A percentile compares a stretch with the other conserved stretches of the same genome.
Evolutionary conservation across 2,888 invertebrate genomes (phyloP).

Genomic region (Xylophagus ater): DNA sequence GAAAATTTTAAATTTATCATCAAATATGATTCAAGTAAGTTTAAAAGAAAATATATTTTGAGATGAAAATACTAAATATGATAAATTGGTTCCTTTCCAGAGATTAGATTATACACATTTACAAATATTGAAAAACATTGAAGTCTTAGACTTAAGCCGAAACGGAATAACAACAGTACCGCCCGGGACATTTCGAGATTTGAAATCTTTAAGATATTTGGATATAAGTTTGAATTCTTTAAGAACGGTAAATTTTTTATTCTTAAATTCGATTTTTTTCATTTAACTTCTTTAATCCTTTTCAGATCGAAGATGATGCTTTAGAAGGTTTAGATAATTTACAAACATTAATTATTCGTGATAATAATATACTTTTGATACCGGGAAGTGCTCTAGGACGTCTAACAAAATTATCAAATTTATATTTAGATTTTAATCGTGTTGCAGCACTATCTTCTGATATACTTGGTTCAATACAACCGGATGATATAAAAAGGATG

Average conservation of each 20-base stretch:
- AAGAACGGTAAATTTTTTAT: constrained; percentile 60
- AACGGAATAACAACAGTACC: constrained; percentile 74
- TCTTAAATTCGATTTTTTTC: too few relatives aligned
- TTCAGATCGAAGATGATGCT: constrained; percentile 76
- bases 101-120: constrained; percentile 65
- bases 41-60: not conserved
- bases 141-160: constrained; percentile 69
- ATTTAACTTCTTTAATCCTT: constrained; percentile 15
- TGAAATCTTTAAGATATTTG: constrained; percentile 58
- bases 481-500: constrained; percentile 58
- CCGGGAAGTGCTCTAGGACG: constrained; percentile 74
- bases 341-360: constrained; percentile 65
- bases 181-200: constrained; percentile 68
- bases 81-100: constrained; percentile 39
- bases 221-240: constrained; percentile 79
- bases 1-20: constrained; percentile 66
- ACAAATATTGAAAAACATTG: constrained; percentile 52
- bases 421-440: constrained; percentile 75
- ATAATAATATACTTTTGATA: constrained; percentile 77
- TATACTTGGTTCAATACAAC: constrained; percentile 56
- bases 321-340: constrained; percentile 71
- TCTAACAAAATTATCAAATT: constrained; percentile 58
- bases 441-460: constrained; percentile 76
- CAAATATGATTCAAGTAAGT: constrained; percentile 71
- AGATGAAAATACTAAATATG: constrained; percentile 13